These are phyloP conservation scores for Rafetus swinhoei DNA, from an alignment of 2,113 vertebrate species.

Conservation along the genomic window DNA sequence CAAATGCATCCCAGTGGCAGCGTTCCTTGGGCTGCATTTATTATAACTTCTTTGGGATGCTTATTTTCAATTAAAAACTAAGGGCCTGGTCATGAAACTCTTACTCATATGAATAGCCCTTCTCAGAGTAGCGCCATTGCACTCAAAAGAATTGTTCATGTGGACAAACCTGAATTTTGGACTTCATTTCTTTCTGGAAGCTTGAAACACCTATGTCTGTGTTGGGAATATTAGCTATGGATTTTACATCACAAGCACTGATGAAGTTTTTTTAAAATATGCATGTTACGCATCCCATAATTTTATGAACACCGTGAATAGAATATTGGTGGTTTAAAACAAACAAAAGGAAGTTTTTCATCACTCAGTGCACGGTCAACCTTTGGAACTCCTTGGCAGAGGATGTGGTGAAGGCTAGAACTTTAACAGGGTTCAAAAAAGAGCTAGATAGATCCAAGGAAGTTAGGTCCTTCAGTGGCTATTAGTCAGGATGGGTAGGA, in stretches of 20 bases:
- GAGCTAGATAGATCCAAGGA: too few species aligned
- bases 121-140: neutral
- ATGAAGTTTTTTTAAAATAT: neutral
- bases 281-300: rapidly evolving
- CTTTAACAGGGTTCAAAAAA: too few species aligned
- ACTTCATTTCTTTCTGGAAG: neutral
- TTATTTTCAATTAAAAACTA: neutral
- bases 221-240: neutral
- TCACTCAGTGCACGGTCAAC: too few species aligned
- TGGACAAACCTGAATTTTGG: neutral
- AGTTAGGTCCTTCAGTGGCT: too few species aligned
- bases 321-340: neutral
- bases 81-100: neutral
- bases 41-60: neutral
- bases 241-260: neutral
- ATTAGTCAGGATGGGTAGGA: too few species aligned
- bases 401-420: too few species aligned
- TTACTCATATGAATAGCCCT: neutral
- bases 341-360: too few species aligned
- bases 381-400: too few species aligned
- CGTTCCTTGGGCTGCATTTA: constrained; percentile 1
- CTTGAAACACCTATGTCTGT: neutral
- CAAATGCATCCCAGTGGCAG: rapidly evolving
- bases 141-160: neutral
- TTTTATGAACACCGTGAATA: neutral